Conservation (phyloP, 2,888 invertebrate genomes). For the Lutraria lutraria region DNA sequence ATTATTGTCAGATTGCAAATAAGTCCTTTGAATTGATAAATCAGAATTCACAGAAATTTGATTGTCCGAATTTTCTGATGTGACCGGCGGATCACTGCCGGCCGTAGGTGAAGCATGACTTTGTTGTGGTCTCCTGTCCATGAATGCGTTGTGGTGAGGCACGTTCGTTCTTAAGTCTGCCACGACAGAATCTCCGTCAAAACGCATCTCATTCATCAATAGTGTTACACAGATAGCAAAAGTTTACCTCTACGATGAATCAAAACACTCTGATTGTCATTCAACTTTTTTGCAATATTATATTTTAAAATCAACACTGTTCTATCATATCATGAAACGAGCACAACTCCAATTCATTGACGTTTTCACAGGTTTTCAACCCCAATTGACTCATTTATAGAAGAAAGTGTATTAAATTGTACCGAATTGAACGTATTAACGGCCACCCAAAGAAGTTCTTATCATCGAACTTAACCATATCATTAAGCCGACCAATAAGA, state of each 20-base stretch:
- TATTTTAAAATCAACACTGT: not conserved
- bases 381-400: constrained; percentile 54
- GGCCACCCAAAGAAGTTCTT: constrained; percentile 54
- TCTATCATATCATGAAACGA: constrained; percentile 21
- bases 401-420: constrained; percentile 28
- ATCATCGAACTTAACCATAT: constrained; percentile 29
- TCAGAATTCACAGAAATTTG: not conserved
- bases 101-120: constrained; percentile 61
- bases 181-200: constrained; percentile 68
- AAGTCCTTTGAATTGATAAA: constrained; percentile 19
- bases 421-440: constrained; percentile 14
- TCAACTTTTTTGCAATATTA: constrained; percentile 22
- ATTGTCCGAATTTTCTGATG: not conserved
- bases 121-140: constrained; percentile 46
- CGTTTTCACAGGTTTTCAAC: constrained; percentile 39
- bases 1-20: constrained; percentile 18
- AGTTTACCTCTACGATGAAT: not conserved
- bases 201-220: constrained; percentile 66
- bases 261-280: not conserved
- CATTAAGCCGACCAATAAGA: constrained; percentile 46
- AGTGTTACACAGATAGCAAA: not conserved
- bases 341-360: constrained; percentile 32
- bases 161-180: constrained; percentile 63
- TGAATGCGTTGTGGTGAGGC: constrained; percentile 55
- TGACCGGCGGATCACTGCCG: constrained; percentile 56